Percentiles rank a stretch among this genome's conserved stretches.
Conservation (phyloP, 2,113 vertebrate genomes). For the Vireo altiloquus region DNA sequence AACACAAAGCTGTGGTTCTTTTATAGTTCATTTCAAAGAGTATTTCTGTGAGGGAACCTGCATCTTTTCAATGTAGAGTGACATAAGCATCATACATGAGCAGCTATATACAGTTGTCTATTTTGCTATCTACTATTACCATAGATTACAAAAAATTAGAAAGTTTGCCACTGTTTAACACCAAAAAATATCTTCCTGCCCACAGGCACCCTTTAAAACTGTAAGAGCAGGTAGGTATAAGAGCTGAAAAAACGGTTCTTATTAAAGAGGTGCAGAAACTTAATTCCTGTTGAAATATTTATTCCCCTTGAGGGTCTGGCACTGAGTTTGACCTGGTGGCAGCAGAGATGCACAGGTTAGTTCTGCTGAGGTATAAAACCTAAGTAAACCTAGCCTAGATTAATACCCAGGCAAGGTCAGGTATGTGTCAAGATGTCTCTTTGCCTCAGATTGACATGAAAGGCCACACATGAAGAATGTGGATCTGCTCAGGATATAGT, state of each 20-base stretch:
- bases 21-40: not conserved
- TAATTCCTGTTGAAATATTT: not conserved
- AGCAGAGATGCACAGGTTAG: not conserved
- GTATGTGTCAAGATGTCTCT: not conserved
- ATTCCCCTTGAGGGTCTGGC: not conserved
- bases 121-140: not conserved
- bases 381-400: not conserved
- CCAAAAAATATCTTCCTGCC: not conserved
- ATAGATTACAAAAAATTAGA: not conserved
- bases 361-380: not conserved
- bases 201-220: not conserved
- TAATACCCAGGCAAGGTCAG: not conserved
- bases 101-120: not conserved
- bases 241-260: not conserved
- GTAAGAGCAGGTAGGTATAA: not conserved
- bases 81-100: not conserved
- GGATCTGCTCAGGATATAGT: not conserved
- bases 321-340: not conserved
- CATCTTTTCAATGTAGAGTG: not conserved
- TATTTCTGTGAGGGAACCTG: not conserved
- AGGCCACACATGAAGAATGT: rapidly evolving
- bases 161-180: not conserved
- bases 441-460: not conserved
- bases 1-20: not conserved
- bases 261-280: not conserved